Percentiles rank a stretch among this genome's conserved stretches.
Conservation (phyloP, 2,888 invertebrate species). For the Latrodectus hesperus region DNA sequence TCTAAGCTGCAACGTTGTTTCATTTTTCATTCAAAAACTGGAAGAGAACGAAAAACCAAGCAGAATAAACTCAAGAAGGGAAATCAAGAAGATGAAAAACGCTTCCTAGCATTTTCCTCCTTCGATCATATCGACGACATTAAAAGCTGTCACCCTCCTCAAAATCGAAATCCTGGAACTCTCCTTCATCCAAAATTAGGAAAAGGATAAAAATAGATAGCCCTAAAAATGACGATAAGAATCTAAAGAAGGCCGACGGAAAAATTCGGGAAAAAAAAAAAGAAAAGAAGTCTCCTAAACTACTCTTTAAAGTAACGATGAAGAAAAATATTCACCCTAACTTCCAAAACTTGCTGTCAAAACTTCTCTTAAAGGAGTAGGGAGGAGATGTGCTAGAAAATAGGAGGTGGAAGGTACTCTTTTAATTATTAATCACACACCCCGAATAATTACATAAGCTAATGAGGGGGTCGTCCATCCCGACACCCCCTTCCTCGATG, state of each 20-base stretch:
- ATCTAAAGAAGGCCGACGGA: neutral
- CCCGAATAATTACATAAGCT: conserved; percentile 61
- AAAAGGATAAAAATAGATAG: conserved; percentile 36
- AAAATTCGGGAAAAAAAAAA: neutral
- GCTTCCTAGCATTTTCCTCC: too few species aligned
- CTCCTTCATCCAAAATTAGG: neutral
- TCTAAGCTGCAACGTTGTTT: too few species aligned
- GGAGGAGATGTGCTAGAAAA: conserved; percentile 5
- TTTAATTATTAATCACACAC: conserved; percentile 66
- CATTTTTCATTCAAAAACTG: too few species aligned
- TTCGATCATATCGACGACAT: too few species aligned
- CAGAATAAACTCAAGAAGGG: too few species aligned
- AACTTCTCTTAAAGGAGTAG: conserved; percentile 28
- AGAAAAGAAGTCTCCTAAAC: neutral
- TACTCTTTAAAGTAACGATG: conserved; percentile 31
- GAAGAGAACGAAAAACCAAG: too few species aligned
- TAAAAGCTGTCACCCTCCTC: neutral
- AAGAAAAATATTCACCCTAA: conserved; percentile 45
- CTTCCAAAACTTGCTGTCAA: conserved; percentile 64
- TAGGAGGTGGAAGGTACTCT: conserved; percentile 31
- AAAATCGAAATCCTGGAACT: neutral
- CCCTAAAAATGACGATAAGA: conserved; percentile 37
- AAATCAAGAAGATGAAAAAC: too few species aligned
- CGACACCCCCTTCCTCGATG: neutral
- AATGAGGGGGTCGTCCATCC: conserved; percentile 43